Evolutionary conservation across 2,113 vertebrate genomes (phyloP), one percentile per base, ranked within the genome.

Genomic region (Colius striatus): DNA sequence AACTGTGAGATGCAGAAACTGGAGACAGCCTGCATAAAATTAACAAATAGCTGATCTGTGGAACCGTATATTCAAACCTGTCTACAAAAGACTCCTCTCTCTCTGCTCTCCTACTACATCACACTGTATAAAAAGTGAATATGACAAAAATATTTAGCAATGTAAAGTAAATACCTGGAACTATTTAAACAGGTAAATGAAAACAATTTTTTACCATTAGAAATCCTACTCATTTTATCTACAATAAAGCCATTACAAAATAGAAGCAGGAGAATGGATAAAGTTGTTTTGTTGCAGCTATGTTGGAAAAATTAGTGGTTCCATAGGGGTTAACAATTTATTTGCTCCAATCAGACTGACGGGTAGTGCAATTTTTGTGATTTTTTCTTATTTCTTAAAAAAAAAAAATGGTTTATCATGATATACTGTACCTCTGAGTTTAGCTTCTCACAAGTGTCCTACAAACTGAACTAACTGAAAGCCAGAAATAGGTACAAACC

Each of bases 1-100:
- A 97, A 98, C 98, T 98, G 97, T 97, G 97, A 98, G 98, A 97
- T 92, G 97, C 96, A 96, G 95, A 97, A 96, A 97, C 95, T 96
- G 95, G 96, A 97, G 97, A 97, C 96, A 96, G 96, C 88, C 97
- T 95, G 98, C 97, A 97, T 97, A 97, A 97, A 98, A 98, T 97
- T 96, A 97, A 97, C 96, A 94, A 97, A 98, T 95, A 68, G 72
- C 95, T 95, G 97, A 96, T 96, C 96, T 82, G 22, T 63, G 63
- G 86, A 96, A 90, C 94, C 92, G 87, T 90, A 81, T 77, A 96
- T 91, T 95, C 90, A 94, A 95, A 96, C 91, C 87, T 95, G 74
- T 55, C 89, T 95, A 62, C 36, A 86, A 74, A 95, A 89, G 57
- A 58, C 45, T 85, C 26, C 26, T 82, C 27, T 53, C 23, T 22